Base-by-base conservation (phyloP, 2,888 invertebrate genomes). In the Phortica magna region DNA sequence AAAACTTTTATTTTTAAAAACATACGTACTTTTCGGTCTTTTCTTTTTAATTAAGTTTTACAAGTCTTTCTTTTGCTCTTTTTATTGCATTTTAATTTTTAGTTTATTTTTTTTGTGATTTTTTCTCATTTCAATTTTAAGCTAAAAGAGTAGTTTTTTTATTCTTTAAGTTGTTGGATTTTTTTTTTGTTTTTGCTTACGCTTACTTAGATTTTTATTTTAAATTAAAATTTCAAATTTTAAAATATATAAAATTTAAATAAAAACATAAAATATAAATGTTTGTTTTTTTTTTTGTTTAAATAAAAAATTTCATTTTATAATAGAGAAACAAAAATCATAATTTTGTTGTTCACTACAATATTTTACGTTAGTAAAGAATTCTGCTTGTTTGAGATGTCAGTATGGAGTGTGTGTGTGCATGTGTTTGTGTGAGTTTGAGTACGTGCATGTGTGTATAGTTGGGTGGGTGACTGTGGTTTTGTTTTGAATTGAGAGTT, bases 71-170 rank as follows among this genome's bases (percentile, higher is more conserved):
- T 73, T 72, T 76, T 76, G 76, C 73, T 81, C 81, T 78, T 74
- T 76, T 80, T 83, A 82, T 81, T 83, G 80, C 81, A 73, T 78
- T 75, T 79, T 76, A 42, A 42, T 70, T 73, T 77, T 61, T 81
- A 75, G 71, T 80, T 81, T 17, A 43, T 57, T 71, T 81, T 76
- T 79, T 61, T 79, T 79, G 73, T 73, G 75, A 77, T 74, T 59
- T 78, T 79, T 74, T 77, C 78, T 81, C 68, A 74, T 88, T 84
- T 83, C 78, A 86, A 84, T 79, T 83, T 82, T 76, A 81, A 78
- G 76, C 77, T 79, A 75, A 77, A 76, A 76, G 74, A 77, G 74
- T 71, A 61, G 75, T 75, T 75, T 61, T 70, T 68, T 61, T 73
- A 14, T 74, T 76, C 70, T 76, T 19, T 65, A 70, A 76, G 76